These are phyloP conservation scores for Protophormia terraenovae DNA, from an alignment of 2,888 invertebrate genomes.

Conservation along the genomic window DNA sequence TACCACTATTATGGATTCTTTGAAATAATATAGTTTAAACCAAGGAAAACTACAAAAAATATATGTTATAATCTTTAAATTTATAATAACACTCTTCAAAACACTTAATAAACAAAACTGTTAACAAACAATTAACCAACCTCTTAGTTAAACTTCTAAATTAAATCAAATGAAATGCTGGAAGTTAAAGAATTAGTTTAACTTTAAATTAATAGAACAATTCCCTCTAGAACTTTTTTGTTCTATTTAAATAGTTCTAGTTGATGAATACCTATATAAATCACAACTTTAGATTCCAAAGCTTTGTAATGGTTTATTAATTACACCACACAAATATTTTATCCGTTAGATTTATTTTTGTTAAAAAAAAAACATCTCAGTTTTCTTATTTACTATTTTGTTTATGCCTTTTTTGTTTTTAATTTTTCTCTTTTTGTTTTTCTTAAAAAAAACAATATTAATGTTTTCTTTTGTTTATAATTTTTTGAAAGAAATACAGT, in stretches of 20 bases:
- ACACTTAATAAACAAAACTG: not conserved
- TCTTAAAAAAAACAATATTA: not conserved
- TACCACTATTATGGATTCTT: not conserved
- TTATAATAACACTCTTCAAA: not conserved
- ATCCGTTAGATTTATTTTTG: not conserved
- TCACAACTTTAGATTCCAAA: no score
- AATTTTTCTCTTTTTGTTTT: not conserved
- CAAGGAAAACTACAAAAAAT: not conserved
- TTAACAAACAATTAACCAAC: not conserved
- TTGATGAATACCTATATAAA: not conserved
- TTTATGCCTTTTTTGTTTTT: not conserved
- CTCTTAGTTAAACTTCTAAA: not conserved
- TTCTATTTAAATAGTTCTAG: not conserved
- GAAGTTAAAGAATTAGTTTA: not conserved
- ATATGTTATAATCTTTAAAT: no score
- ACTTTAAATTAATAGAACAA: not conserved
- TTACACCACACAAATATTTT: not conserved
- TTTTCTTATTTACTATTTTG: not conserved
- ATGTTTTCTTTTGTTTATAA: not conserved
- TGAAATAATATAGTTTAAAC: not conserved
- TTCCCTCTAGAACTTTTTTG: not conserved
- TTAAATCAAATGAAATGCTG: not conserved
- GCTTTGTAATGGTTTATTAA: slow-evolving; percentile 19
- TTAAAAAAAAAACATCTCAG: no score
- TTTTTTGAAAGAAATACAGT: not conserved